These are phyloP conservation scores for Notarius quadriscutis DNA, from an alignment of 2,113 vertebrate species.

Conservation along the genomic window DNA sequence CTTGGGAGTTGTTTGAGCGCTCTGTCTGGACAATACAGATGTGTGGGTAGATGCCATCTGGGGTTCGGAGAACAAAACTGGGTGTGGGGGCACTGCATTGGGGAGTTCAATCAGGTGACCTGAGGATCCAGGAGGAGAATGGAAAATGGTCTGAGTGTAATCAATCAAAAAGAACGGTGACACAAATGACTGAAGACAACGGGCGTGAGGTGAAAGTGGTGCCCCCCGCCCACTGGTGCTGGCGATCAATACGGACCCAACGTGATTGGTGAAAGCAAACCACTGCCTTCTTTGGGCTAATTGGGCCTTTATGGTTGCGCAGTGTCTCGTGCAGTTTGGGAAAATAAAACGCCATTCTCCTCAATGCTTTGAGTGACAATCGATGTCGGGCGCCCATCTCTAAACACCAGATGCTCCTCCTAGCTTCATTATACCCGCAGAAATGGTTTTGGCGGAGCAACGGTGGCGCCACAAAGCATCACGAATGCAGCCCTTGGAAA, in stretches of 20 bases:
- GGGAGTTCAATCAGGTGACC: conserved; percentile 64
- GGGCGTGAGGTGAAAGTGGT: conserved; percentile 72
- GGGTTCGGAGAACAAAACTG: conserved; percentile 82
- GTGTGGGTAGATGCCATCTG: conserved; percentile 96
- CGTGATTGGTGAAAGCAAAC: conserved; percentile 66
- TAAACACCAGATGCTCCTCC: conserved; percentile 82
- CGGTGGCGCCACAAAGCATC: conserved; percentile 72
- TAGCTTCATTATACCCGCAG: conserved; percentile 75
- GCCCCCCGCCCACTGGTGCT: conserved; percentile 79
- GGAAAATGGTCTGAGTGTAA: conserved; percentile 82
- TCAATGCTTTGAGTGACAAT: conserved; percentile 63
- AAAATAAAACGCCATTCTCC: conserved; percentile 73
- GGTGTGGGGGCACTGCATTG: conserved; percentile 54
- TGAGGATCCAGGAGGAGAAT: conserved; percentile 69
- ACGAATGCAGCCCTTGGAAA: conserved; percentile 62
- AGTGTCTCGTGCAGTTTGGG: conserved; percentile 69
- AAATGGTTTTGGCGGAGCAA: conserved; percentile 68
- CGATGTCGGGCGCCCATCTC: conserved; percentile 60
- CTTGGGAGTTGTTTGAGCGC: conserved; percentile 32
- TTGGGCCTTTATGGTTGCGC: conserved; percentile 82
- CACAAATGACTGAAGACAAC: conserved; percentile 88
- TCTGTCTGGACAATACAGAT: conserved; percentile 82
- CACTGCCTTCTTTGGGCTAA: conserved; percentile 66
- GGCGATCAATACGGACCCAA: conserved; percentile 73
- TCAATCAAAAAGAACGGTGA: conserved; percentile 90